Percentiles rank a stretch among this genome's conserved stretches.
Evolutionary conservation across 2,888 invertebrate genomes (phyloP).

Genomic region (Polylopha cassiicola): DNA sequence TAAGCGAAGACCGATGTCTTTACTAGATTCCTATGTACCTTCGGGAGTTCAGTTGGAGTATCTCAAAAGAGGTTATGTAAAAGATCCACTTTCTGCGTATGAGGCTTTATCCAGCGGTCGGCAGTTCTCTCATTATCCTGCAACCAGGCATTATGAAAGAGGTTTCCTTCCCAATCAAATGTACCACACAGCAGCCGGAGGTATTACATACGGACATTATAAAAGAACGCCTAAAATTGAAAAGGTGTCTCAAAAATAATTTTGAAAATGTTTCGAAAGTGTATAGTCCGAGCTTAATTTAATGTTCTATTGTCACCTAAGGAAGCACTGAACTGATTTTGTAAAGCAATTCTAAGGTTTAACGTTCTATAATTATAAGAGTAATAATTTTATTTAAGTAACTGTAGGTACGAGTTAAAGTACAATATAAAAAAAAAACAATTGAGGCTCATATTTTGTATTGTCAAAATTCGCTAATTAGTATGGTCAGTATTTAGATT

Average conservation of each 20-base stretch:
- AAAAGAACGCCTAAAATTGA: conserved; percentile 60
- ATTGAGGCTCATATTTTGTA: conserved; percentile 21
- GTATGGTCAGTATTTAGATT: conserved; percentile 46
- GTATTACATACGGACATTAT: conserved; percentile 62
- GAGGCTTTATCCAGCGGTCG: conserved; percentile 60
- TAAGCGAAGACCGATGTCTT: conserved; percentile 65
- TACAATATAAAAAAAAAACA: conserved; percentile 13
- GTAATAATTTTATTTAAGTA: conserved; percentile 8
- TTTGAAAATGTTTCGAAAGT: too few species aligned
- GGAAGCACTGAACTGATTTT: conserved; percentile 16
- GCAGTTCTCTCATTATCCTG: conserved; percentile 37
- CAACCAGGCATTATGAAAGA: conserved; percentile 57
- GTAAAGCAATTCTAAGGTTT: conserved; percentile 9
- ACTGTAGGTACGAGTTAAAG: conserved; percentile 9
- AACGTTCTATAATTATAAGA: too few species aligned
- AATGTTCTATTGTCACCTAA: neutral
- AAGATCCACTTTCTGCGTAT: conserved; percentile 60
- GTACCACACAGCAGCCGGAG: conserved; percentile 66
- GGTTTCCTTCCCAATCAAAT: conserved; percentile 73
- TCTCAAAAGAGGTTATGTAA: conserved; percentile 60
- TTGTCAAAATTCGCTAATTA: conserved; percentile 22
- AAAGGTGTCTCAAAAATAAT: conserved; percentile 37
- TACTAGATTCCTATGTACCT: conserved; percentile 79
- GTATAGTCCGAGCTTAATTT: too few species aligned
- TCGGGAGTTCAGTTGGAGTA: conserved; percentile 74